phyloP scores from a whole-genome alignment of 1,140 invertebrate species.

The Aphidius ervi region DNA sequence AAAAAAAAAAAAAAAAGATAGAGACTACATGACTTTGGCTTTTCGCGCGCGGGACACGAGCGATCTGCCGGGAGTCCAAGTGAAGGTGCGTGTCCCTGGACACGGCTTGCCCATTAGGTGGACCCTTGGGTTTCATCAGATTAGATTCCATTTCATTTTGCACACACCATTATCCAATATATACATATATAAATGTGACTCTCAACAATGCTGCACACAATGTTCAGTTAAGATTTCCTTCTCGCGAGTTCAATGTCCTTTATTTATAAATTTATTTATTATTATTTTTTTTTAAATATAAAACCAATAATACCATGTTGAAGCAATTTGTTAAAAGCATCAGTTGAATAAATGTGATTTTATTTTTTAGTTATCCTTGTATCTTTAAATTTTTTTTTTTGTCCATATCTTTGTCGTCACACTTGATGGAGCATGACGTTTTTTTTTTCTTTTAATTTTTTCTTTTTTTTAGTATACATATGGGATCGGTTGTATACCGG shows the following conservation, averaged over 20 bases:
- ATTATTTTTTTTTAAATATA: too few relatives aligned
- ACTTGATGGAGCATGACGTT: too few relatives aligned
- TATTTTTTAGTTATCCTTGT: too few relatives aligned
- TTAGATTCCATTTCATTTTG: constrained; percentile 32
- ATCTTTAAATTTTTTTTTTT: too few relatives aligned
- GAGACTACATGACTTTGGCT: constrained; percentile 28
- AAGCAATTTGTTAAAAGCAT: constrained; percentile 10
- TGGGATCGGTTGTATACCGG: constrained; percentile 9
- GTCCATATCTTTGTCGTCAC: too few relatives aligned
- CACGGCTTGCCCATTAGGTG: constrained; percentile 34
- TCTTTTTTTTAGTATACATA: background rate
- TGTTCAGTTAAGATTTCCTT: background rate
- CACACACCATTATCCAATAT: constrained; percentile 18
- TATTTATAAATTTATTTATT: too few relatives aligned
- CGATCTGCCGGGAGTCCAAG: constrained; percentile 18
- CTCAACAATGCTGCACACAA: constrained; percentile 14
- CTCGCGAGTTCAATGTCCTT: too few relatives aligned
- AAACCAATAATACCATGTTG: background rate
- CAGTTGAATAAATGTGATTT: constrained; percentile 6
- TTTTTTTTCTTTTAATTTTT: background rate
- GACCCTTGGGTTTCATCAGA: constrained; percentile 30
- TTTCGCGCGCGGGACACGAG: constrained; percentile 26
- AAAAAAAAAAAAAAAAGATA: constrained; percentile 21
- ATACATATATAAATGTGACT: background rate
- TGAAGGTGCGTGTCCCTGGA: constrained; percentile 30